Evolutionary conservation across 1,140 invertebrate species (phyloP).

Genomic region (Ceratoteleas bidentatus): DNA sequence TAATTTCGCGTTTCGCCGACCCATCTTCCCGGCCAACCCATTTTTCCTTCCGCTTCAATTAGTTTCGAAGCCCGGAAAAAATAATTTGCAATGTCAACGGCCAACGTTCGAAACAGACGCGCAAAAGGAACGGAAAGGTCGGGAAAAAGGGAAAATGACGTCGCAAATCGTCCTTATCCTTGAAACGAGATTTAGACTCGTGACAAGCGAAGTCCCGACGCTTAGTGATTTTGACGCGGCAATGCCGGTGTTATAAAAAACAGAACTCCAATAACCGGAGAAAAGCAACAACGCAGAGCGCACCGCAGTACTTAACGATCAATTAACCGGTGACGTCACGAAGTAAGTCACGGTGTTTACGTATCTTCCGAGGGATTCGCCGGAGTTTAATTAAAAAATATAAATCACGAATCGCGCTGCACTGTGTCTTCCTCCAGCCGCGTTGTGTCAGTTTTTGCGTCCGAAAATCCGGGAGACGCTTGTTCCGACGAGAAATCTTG

Average conservation of each 20-base stretch:
- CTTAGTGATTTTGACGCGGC: too few relatives aligned
- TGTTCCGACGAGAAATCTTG: not conserved
- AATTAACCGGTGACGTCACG: not conserved
- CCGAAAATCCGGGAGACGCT: not conserved
- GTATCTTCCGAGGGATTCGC: not conserved
- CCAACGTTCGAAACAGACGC: too few relatives aligned
- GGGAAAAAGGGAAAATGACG: too few relatives aligned
- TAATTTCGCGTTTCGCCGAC: conserved; percentile 13
- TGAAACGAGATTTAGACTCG: too few relatives aligned
- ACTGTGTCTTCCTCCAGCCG: not conserved
- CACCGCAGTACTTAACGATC: not conserved
- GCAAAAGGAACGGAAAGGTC: too few relatives aligned
- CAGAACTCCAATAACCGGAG: not conserved
- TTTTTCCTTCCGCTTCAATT: conserved; percentile 3
- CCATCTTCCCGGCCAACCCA: not conserved
- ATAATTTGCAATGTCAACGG: not conserved
- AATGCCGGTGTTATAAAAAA: not conserved
- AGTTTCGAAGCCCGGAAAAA: not conserved
- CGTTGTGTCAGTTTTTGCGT: not conserved
- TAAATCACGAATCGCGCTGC: not conserved
- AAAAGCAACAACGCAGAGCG: not conserved
- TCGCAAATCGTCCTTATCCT: too few relatives aligned
- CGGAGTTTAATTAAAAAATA: conserved; percentile 3
- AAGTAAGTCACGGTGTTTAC: not conserved
- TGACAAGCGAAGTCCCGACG: too few relatives aligned